These are phyloP conservation scores for Papilio dardanus DNA, from an alignment of 1,140 invertebrate genomes.

Conservation along the genomic window DNA sequence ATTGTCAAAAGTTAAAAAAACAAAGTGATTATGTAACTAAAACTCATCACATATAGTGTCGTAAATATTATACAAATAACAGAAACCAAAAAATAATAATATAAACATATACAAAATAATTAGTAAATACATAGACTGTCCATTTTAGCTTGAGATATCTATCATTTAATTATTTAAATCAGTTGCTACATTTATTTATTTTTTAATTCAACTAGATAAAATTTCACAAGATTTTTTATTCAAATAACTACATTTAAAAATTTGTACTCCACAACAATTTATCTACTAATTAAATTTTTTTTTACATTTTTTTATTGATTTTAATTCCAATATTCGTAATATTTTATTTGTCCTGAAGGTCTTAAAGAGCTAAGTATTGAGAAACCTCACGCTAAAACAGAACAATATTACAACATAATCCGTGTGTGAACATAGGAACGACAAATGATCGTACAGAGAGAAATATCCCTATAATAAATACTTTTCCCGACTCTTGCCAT, in stretches of 20 bases:
- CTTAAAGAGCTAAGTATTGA: not conserved
- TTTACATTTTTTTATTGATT: not conserved
- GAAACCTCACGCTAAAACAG: not conserved
- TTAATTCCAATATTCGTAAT: not conserved
- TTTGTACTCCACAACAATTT: not conserved
- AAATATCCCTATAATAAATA: conserved; percentile 31
- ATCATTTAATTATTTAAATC: not conserved
- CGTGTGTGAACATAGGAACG: not conserved
- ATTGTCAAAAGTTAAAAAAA: conserved; percentile 64
- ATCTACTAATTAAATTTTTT: not conserved
- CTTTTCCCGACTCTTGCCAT: conserved; percentile 22
- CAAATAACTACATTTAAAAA: not conserved
- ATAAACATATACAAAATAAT: not conserved
- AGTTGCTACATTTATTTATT: not conserved
- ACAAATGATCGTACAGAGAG: conserved; percentile 2
- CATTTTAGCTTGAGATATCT: conserved; percentile 5
- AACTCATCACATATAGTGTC: conserved; percentile 46
- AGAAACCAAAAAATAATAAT: conserved; percentile 32
- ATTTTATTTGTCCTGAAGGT: not conserved
- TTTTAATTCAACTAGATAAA: not conserved
- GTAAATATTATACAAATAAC: conserved; percentile 45
- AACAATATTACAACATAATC: not conserved
- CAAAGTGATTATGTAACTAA: conserved; percentile 43
- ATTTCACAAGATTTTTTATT: not conserved
- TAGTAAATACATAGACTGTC: not conserved